Conservation (phyloP, 2,797 vertebrate genomes). For the Cirrhinus mrigala region DNA sequence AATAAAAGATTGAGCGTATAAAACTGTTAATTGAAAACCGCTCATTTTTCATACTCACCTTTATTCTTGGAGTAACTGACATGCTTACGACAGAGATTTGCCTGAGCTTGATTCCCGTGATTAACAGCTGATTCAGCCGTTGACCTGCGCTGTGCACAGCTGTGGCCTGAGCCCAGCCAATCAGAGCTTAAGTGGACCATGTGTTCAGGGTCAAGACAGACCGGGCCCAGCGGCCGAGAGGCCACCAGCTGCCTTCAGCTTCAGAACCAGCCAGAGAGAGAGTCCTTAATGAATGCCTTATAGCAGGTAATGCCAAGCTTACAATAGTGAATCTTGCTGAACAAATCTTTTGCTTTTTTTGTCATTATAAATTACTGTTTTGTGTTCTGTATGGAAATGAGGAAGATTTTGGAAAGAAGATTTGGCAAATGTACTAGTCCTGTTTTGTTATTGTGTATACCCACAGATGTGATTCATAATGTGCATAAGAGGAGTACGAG, state of each 20-base stretch:
- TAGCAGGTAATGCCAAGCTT: neutral
- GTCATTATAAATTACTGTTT: slow-evolving; percentile 9
- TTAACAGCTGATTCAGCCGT: slow-evolving; percentile 39
- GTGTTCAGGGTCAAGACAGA: slow-evolving; percentile 56
- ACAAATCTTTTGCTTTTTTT: slow-evolving; percentile 13
- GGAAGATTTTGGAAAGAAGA: slow-evolving; percentile 24
- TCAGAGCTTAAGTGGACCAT: slow-evolving; percentile 53
- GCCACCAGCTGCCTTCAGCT: slow-evolving; percentile 40
- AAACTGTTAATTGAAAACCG: slow-evolving; percentile 24
- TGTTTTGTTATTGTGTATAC: slow-evolving; percentile 3
- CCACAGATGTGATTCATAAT: slow-evolving; percentile 46
- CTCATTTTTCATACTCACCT: neutral
- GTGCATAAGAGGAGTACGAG: slow-evolving; percentile 22
- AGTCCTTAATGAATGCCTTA: slow-evolving; percentile 27
- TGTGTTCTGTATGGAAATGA: slow-evolving; percentile 22
- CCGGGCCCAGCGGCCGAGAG: slow-evolving; percentile 26
- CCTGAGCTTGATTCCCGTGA: slow-evolving; percentile 31
- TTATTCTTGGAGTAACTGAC: slow-evolving; percentile 10
- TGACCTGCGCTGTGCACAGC: slow-evolving; percentile 44
- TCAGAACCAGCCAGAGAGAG: slow-evolving; percentile 11
- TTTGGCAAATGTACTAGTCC: slow-evolving; percentile 14
- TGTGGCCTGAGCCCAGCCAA: slow-evolving; percentile 49
- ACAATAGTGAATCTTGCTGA: slow-evolving; percentile 5
- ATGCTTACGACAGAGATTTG: slow-evolving; percentile 1
- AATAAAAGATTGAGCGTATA: neutral